Percentiles rank a stretch among this genome's conserved stretches.
These are phyloP conservation scores for Eupithecia subfuscata DNA, from an alignment of 2,888 invertebrate species.

Conservation along the genomic window DNA sequence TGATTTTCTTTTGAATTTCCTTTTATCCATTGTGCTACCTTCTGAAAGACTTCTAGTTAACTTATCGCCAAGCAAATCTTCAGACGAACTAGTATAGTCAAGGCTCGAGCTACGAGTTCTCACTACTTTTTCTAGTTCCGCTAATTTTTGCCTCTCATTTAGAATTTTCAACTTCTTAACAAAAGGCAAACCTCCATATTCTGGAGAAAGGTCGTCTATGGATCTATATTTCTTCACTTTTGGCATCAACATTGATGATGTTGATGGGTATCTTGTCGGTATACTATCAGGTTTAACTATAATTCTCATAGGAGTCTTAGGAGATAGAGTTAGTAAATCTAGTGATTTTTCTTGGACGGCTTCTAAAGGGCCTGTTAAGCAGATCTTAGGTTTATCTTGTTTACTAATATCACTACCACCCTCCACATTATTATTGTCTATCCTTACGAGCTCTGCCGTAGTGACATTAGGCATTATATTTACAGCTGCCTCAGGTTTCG, in stretches of 20 bases:
- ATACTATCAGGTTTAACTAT: slow-evolving; percentile 60
- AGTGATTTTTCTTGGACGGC: slow-evolving; percentile 76
- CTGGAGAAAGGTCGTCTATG: slow-evolving; percentile 94
- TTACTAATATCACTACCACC: slow-evolving; percentile 66
- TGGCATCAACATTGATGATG: slow-evolving; percentile 65
- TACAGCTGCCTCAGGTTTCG: slow-evolving; percentile 58
- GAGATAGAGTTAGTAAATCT: slow-evolving; percentile 76
- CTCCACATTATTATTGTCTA: slow-evolving; percentile 79
- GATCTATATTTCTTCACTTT: slow-evolving; percentile 89
- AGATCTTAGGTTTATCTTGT: slow-evolving; percentile 73
- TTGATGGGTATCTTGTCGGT: slow-evolving; percentile 39
- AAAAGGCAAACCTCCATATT: slow-evolving; percentile 93
- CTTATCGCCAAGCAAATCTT: slow-evolving; percentile 82
- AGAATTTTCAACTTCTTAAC: slow-evolving; percentile 95
- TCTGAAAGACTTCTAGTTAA: slow-evolving; percentile 92
- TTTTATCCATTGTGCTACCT: slow-evolving; percentile 89
- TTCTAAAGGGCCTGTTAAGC: slow-evolving; percentile 75
- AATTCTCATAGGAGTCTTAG: slow-evolving; percentile 72
- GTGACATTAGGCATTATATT: slow-evolving; percentile 73
- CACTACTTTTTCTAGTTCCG: slow-evolving; percentile 90
- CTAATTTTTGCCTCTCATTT: slow-evolving; percentile 93
- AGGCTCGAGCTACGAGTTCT: slow-evolving; percentile 91
- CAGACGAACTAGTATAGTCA: slow-evolving; percentile 87
- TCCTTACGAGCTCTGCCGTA: slow-evolving; percentile 78
- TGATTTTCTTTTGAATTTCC: slow-evolving; percentile 77